These are phyloP conservation scores for Sinocyclocheilus anshuiensis DNA, from an alignment of 2,113 vertebrate species.

Conservation along the genomic window DNA sequence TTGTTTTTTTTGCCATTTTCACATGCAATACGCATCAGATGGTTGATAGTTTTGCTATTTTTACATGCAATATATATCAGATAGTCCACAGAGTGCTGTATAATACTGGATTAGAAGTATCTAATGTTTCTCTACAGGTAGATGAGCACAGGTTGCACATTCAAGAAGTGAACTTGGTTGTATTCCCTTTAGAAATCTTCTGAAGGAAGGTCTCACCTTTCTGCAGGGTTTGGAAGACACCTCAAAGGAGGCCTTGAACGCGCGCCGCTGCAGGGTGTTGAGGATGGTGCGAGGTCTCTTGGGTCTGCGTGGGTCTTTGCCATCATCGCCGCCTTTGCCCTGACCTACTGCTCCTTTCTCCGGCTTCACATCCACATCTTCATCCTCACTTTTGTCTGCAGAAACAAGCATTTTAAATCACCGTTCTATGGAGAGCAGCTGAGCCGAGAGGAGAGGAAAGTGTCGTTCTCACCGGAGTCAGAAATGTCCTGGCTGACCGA, in stretches of 20 bases:
- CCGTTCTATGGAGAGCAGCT: background rate
- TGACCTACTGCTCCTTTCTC: conserved; percentile 75
- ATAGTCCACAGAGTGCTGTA: too few relatives aligned
- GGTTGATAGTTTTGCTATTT: too few relatives aligned
- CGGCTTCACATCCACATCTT: conserved; percentile 84
- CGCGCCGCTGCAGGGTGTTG: conserved; percentile 88
- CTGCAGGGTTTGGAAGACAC: conserved; percentile 95
- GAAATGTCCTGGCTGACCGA: conserved; percentile 86
- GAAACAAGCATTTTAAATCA: conserved; percentile 2
- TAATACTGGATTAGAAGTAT: too few relatives aligned
- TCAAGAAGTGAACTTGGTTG: background rate
- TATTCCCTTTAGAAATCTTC: background rate
- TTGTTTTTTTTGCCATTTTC: too few relatives aligned
- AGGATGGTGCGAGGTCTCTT: conserved; percentile 93
- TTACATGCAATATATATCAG: too few relatives aligned
- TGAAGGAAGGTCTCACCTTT: conserved; percentile 75
- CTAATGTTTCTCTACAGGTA: too few relatives aligned
- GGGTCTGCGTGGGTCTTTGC: conserved; percentile 84
- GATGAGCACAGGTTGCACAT: background rate
- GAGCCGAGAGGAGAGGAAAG: background rate
- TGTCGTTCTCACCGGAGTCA: conserved; percentile 80
- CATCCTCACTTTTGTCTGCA: conserved; percentile 90
- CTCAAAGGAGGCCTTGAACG: conserved; percentile 94
- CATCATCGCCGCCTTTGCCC: conserved; percentile 81
- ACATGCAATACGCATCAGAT: too few relatives aligned